Conservation (phyloP, 2,113 vertebrate species). For the Apteryx mantelli region DNA sequence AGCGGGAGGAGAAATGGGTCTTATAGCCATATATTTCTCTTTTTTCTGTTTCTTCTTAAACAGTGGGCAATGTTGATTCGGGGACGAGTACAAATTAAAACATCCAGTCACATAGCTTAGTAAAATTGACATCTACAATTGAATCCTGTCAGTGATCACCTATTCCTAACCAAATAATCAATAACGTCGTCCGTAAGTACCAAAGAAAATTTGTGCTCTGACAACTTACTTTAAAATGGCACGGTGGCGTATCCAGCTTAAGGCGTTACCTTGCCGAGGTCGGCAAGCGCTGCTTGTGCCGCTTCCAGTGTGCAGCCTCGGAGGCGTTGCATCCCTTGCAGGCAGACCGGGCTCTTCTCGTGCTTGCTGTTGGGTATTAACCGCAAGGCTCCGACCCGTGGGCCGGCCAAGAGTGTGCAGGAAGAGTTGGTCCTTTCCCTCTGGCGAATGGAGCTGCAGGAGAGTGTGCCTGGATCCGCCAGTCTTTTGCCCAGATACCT, state of each 20-base stretch:
- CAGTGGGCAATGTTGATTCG: neutral
- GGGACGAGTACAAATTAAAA: neutral
- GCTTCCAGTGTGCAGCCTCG: neutral
- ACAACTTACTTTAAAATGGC: neutral
- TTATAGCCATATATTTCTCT: neutral
- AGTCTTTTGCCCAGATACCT: rapidly evolving
- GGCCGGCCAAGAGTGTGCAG: neutral
- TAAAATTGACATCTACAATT: neutral
- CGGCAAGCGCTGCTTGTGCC: neutral
- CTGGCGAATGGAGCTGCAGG: neutral
- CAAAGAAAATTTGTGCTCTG: neutral
- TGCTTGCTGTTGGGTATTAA: neutral
- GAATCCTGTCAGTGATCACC: neutral
- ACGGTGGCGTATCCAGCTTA: neutral
- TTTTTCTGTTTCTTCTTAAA: neutral
- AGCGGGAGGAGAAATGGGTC: neutral
- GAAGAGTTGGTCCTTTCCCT: neutral
- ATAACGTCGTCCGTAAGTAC: neutral
- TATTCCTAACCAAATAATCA: neutral
- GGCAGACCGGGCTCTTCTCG: rapidly evolving
- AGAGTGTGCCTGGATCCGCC: neutral
- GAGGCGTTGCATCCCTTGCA: neutral
- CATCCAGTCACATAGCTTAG: neutral
- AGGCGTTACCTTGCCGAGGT: neutral
- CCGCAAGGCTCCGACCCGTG: neutral